phyloP scores from a whole-genome alignment of 2,797 vertebrate species.

The Falco biarmicus region DNA sequence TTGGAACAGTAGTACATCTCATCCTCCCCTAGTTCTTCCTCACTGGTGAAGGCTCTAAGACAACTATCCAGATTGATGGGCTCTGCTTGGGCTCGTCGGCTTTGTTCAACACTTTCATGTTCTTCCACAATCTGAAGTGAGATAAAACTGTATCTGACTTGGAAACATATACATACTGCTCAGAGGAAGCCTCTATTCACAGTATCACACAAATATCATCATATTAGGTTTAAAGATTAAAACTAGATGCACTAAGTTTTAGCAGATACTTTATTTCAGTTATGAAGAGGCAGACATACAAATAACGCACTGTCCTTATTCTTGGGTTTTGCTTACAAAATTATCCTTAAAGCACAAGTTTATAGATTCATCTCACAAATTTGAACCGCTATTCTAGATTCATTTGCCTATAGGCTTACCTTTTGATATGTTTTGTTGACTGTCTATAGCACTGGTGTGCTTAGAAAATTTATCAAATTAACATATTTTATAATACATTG shows the following conservation, averaged over 20 bases:
- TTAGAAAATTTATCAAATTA: background rate
- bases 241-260: background rate
- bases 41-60: conserved; percentile 94
- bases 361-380: background rate
- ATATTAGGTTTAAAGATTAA: background rate
- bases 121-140: conserved; percentile 90
- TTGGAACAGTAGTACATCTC: conserved; percentile 99
- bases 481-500: background rate
- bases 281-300: background rate
- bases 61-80: conserved; percentile 98
- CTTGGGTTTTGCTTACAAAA: background rate
- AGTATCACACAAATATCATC: background rate
- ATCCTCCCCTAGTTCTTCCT: conserved; percentile 96
- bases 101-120: conserved; percentile 94
- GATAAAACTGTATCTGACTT: background rate
- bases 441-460: background rate
- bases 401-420: background rate
- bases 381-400: background rate
- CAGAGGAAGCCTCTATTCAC: background rate
- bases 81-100: conserved; percentile 93
- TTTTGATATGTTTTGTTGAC: background rate
- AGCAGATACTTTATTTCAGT: background rate
- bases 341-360: background rate
- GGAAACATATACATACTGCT: background rate
- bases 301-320: background rate